Evolutionary conservation across 2,113 vertebrate species (phyloP).

Genomic region (Solea senegalensis): DNA sequence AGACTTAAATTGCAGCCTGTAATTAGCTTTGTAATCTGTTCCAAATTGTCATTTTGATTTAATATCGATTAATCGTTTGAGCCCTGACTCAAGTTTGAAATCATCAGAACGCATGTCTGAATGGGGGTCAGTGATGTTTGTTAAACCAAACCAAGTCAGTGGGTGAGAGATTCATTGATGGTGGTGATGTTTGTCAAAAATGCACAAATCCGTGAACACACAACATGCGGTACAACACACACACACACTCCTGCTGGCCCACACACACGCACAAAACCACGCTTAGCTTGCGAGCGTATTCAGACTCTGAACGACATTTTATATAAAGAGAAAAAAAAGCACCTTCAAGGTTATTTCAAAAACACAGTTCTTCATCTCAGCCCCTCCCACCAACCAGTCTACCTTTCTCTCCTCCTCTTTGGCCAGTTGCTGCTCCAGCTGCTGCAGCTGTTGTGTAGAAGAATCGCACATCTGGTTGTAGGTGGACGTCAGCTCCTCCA

Average conservation of each 20-base stretch:
- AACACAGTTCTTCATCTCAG: neutral
- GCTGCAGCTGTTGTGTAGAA: slow-evolving; percentile 89
- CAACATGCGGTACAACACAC: slow-evolving; percentile 69
- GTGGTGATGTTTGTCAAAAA: slow-evolving; percentile 69
- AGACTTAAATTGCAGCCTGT: no score
- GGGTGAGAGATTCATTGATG: slow-evolving; percentile 37
- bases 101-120: slow-evolving; percentile 61
- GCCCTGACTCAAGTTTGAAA: neutral
- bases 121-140: slow-evolving; percentile 49
- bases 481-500: slow-evolving; percentile 85
- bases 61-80: no score
- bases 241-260: slow-evolving; percentile 42
- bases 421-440: slow-evolving; percentile 91
- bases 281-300: slow-evolving; percentile 47
- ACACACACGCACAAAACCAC: slow-evolving; percentile 37
- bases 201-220: slow-evolving; percentile 71
- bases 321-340: neutral
- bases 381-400: slow-evolving; percentile 46
- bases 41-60: no score
- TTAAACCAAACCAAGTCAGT: slow-evolving; percentile 66
- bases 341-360: neutral
- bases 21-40: no score
- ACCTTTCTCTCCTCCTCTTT: slow-evolving; percentile 95
- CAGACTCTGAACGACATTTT: slow-evolving; percentile 32
- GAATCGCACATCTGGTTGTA: slow-evolving; percentile 88